Evolutionary conservation across 1,140 invertebrate genomes (phyloP), one percentile per base, ranked within the genome.

Genomic region (Drosophila malerkotliana): DNA sequence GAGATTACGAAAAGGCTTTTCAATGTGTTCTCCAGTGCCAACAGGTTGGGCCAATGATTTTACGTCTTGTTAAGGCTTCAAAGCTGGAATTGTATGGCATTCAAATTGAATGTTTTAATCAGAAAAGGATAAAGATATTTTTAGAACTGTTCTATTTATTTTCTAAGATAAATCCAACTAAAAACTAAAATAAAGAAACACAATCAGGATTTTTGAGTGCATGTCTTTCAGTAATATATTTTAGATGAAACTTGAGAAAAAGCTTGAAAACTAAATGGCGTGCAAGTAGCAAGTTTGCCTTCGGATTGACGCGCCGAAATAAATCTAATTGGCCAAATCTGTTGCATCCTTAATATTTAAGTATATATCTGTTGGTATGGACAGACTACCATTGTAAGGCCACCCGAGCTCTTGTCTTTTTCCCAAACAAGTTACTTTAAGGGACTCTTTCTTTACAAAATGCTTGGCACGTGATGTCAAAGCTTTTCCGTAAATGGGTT

Each of bases 291-390:
- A 64, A 28, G 41, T 21, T 49, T 66, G 26, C 24, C 4, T 41
- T 39, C 24, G 24, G 15, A 66, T 51, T 51, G 32, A 66, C 15
- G 32, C 45, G 15, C 58, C 32, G 1, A 51, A 44, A n/a, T 67
- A 67, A 67, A 67, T 63, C 45, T 32, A 67, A 52, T 64, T 67
- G 24, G 34, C 26, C 0, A 45, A 64, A 64, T 67, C 47, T 67
- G 59, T 63, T 67, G 63, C 63, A 66, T 62, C 24, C 45, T 0
- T 15, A 10, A 21, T n/a, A n/a, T n/a, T n/a, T n/a, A n/a, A 9
- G 10, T 12, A 56, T 56, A 44, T 41, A 41, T 56, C 18, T 57
- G 6, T 18, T 10, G 30, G 18, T 52, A 28, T 14, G 49, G 24
- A 66, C 6, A 18, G 8, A 21, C 14, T 10, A 26, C 18, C 51